These are phyloP conservation scores for Geotrypetes seraphini DNA, from an alignment of 2,797 vertebrate genomes.

Conservation along the genomic window DNA sequence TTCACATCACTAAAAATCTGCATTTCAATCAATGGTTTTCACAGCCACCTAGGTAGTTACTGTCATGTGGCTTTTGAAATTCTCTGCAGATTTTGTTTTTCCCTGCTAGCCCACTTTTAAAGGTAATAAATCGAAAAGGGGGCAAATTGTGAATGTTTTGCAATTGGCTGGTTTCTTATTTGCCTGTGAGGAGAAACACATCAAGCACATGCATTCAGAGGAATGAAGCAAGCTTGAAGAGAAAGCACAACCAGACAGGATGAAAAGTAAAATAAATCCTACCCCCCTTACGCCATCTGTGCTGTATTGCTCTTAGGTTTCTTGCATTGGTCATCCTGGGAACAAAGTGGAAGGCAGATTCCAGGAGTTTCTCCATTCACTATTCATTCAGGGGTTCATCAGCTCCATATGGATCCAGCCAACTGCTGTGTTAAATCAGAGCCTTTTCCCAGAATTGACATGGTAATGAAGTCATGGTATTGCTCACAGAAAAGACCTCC, in stretches of 20 bases:
- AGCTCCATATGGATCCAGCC: slow-evolving; percentile 83
- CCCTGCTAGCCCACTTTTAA: too few relatives aligned
- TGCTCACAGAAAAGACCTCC: slow-evolving; percentile 62
- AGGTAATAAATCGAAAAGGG: too few relatives aligned
- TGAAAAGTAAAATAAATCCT: slow-evolving; percentile 32
- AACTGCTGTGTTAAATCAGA: slow-evolving; percentile 82
- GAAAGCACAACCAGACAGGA: slow-evolving; percentile 1
- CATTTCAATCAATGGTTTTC: slow-evolving; percentile 6
- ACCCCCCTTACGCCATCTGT: slow-evolving; percentile 71
- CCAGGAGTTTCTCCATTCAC: slow-evolving; percentile 86
- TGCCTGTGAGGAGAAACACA: slow-evolving; percentile 4
- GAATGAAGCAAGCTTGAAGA: slow-evolving; percentile 6
- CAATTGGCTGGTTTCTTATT: not conserved
- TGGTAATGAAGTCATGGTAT: slow-evolving; percentile 83
- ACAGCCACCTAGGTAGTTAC: slow-evolving; percentile 25
- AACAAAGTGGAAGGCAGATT: slow-evolving; percentile 93
- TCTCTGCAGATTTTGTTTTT: slow-evolving; percentile 14
- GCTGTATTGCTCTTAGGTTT: slow-evolving; percentile 62
- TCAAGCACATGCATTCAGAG: slow-evolving; percentile 8
- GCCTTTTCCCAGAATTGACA: slow-evolving; percentile 80
- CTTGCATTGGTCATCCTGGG: slow-evolving; percentile 85
- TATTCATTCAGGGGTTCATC: slow-evolving; percentile 85
- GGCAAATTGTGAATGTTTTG: too few relatives aligned
- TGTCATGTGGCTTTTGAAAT: slow-evolving; percentile 5
- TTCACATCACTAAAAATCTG: slow-evolving; percentile 4